Conservation (phyloP, 2,888 invertebrate genomes). For the Acrobasis suavella region DNA sequence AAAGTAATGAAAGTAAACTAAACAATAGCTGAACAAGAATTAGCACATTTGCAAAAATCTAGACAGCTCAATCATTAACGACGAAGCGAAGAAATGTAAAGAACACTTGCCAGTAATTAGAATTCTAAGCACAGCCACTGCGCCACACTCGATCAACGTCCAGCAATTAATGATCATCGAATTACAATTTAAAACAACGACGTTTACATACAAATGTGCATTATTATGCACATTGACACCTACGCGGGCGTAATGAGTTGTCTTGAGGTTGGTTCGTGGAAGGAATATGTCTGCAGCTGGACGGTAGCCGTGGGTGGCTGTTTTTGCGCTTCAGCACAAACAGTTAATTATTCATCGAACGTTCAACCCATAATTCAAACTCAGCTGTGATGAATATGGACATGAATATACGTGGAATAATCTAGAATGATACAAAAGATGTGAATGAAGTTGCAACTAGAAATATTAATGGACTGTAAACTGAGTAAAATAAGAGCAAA, state of each 20-base stretch:
- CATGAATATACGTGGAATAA: neutral
- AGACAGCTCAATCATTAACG: neutral
- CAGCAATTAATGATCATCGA: conserved; percentile 17
- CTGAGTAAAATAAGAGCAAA: no score
- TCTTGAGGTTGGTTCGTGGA: conserved; percentile 18
- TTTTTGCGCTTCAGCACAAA: conserved; percentile 15
- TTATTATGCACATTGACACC: conserved; percentile 17
- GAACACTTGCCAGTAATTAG: neutral
- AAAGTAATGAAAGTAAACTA: no score
- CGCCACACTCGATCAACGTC: conserved; percentile 15
- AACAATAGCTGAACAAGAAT: no score
- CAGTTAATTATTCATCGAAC: conserved; percentile 17
- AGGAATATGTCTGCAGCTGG: conserved; percentile 14
- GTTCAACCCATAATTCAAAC: conserved; percentile 11
- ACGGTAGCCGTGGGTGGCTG: conserved; percentile 8
- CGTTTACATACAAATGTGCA: conserved; percentile 20
- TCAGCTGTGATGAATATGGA: conserved; percentile 1
- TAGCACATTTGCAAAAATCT: no score
- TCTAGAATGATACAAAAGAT: neutral
- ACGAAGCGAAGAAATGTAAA: neutral
- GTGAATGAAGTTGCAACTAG: no score
- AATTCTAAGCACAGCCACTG: conserved; percentile 1
- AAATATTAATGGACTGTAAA: no score
- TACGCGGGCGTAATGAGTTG: conserved; percentile 18
- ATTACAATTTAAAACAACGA: conserved; percentile 10